Percentiles rank a stretch among this genome's conserved stretches.
Conservation (phyloP, 2,797 vertebrate species). For the Salmo trutta region DNA sequence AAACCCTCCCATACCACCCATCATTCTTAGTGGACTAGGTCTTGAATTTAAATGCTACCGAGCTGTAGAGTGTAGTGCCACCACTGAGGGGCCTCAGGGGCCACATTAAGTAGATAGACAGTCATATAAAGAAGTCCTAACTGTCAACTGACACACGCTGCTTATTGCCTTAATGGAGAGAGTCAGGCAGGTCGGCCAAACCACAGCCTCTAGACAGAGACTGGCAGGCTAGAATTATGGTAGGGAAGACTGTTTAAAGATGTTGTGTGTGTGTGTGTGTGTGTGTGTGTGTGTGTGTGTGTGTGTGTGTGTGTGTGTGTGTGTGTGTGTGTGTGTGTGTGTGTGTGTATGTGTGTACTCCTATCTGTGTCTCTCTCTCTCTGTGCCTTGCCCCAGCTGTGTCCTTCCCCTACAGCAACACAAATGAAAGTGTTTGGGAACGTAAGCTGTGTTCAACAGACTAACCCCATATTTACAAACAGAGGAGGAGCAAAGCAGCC, state of each 20-base stretch:
- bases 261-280: not conserved
- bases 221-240: conserved; percentile 69
- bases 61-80: not conserved
- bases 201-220: conserved; percentile 71
- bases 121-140: conserved; percentile 60
- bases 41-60: too few relatives aligned
- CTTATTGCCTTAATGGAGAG: conserved; percentile 73
- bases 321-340: too few relatives aligned
- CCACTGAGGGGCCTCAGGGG: not conserved
- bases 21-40: not conserved
- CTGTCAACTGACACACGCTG: conserved; percentile 71
- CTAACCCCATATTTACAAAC: conserved; percentile 79
- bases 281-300: too few relatives aligned
- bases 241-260: conserved; percentile 56
- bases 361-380: conserved; percentile 34
- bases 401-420: conserved; percentile 44
- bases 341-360: conserved; percentile 20
- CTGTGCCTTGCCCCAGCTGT: conserved; percentile 47
- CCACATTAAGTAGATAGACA: conserved; percentile 55
- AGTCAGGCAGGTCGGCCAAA: conserved; percentile 72
- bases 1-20: too few relatives aligned
- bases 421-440: conserved; percentile 72
- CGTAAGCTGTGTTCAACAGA: conserved; percentile 74
- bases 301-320: too few relatives aligned
- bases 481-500: conserved; percentile 61